Evolutionary conservation across 64 coral and sea anemone genomes (phyloP).

Genomic region (Trachythela sp.): DNA sequence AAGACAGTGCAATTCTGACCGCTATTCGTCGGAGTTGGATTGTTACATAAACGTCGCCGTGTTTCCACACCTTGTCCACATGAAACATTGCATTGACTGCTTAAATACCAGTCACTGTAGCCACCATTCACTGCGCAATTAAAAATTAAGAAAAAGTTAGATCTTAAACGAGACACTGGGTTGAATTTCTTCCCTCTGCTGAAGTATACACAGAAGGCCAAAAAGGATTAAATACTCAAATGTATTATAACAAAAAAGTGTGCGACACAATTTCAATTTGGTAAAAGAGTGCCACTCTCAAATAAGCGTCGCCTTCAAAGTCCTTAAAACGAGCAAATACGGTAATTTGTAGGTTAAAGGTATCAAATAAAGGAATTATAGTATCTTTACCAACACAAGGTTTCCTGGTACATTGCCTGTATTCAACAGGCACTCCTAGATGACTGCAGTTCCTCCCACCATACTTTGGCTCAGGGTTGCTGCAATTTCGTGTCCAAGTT

Average conservation of each 20-base stretch:
- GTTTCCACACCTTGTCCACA: not conserved
- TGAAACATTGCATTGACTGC: not conserved
- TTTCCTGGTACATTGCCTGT: not conserved
- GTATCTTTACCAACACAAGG: not conserved
- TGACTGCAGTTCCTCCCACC: not conserved
- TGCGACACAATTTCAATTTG: no score
- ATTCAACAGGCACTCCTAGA: not conserved
- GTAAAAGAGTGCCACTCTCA: no score
- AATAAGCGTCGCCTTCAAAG: no score
- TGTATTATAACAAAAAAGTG: no score
- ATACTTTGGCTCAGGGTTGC: not conserved
- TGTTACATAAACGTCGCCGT: not conserved
- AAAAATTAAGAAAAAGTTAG: not conserved
- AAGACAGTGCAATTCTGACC: not conserved
- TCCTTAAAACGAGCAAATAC: no score
- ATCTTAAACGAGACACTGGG: not conserved
- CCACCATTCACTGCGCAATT: not conserved
- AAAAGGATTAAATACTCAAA: no score
- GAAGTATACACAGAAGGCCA: no score
- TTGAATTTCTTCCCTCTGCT: no score
- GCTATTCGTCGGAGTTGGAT: not conserved
- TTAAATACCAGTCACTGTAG: not conserved
- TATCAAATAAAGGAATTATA: no score
- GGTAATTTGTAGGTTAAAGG: no score
- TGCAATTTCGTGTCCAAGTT: not conserved